Evolutionary conservation across 2,797 vertebrate genomes (phyloP).

Genomic region (Cyclura pinguis): DNA sequence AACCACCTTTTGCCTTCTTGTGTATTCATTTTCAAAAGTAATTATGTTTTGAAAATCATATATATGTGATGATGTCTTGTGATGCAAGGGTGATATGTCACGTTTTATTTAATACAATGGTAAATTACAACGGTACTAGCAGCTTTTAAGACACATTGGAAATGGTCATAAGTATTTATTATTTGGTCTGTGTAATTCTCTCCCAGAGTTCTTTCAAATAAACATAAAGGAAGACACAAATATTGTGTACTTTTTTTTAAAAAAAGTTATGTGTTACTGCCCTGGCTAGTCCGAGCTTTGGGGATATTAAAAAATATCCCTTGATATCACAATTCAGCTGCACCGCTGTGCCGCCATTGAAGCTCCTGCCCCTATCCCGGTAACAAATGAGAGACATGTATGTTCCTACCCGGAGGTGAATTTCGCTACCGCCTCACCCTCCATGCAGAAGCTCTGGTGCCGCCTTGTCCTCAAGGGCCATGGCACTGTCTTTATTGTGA

Average conservation of each 20-base stretch:
- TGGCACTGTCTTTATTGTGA: no score
- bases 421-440: no score
- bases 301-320: no score
- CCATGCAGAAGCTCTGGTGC: no score
- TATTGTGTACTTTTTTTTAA: background rate
- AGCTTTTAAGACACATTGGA: background rate
- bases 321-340: no score
- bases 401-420: no score
- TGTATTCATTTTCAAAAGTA: background rate
- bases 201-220: background rate
- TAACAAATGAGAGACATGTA: no score
- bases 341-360: no score
- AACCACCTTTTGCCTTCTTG: background rate
- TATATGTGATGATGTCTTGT: background rate
- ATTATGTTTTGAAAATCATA: conserved; percentile 17
- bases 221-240: background rate
- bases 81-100: background rate
- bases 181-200: background rate
- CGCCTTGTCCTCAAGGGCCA: no score
- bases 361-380: no score
- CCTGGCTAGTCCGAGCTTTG: no score
- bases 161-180: background rate
- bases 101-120: background rate
- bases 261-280: no score
- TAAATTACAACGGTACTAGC: conserved; percentile 1